Base-by-base conservation (phyloP, 2,888 invertebrate genomes). In the Plagodis dolabraria region DNA sequence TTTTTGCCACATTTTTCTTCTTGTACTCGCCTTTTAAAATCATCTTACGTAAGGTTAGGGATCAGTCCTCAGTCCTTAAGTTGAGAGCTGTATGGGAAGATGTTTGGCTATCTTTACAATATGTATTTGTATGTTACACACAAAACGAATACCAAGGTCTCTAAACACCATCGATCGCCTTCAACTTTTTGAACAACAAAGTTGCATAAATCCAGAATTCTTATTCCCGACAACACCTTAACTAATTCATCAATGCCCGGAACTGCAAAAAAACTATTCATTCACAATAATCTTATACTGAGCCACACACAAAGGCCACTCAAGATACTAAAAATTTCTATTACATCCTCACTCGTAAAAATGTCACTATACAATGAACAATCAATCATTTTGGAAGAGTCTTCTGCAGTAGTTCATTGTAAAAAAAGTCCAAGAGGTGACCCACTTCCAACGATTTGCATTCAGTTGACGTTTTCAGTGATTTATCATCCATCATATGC, bases 381-480 rank as follows among this genome's bases (percentile, higher is more conserved):
- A 92, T 92, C 91, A 87, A 92, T 92, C 92, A 92, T 85, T 79
- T 79, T 69, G 76, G 83, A 83, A 77, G 79, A 85, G 79, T 81
- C 77, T 78, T 76, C 71, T 63, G 66, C 77, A 81, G 81, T 83
- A 86, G 64, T 59, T 63, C 79, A 75, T 83, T 83, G 80, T 83
- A 80, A 83, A 87, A 87, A 90, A 87, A 87, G 36, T 40, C 80
- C 77, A 77, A 74, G 70, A 65, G 72, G 77, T 90, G 91, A 92
- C 91, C 92, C 83, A 90, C 80, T 91, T 92, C 78, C 77, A 79
- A 77, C 85, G 80, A 92, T 92, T 92, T 92, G 90, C 90, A 92
- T 91, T 89, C 89, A 86, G 76, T 76, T 78, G 75, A 75, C 75
- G 80, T 79, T 70, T 70, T 64, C 64, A 71, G 79, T 85, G 81